phyloP scores from a whole-genome alignment of 2,113 vertebrate species.

The Gallinago media region DNA sequence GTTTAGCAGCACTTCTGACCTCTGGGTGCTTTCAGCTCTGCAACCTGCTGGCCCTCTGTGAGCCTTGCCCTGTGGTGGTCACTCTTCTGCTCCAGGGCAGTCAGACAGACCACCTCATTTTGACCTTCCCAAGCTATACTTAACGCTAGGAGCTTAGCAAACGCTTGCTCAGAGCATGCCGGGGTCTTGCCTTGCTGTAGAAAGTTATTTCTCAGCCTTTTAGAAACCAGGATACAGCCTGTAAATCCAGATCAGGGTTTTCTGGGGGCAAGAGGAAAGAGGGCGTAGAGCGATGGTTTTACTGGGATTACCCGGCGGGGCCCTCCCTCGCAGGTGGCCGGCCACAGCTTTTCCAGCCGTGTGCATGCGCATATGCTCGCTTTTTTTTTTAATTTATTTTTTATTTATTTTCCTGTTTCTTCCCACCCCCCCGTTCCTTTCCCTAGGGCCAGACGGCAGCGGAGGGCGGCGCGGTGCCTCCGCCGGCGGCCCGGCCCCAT shows the following conservation, averaged over 20 bases:
- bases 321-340: fast-evolving
- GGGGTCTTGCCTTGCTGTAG: not conserved
- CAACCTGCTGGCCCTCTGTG: too few relatives aligned
- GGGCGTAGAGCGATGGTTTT: fast-evolving
- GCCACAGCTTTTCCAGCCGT: fast-evolving
- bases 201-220: not conserved
- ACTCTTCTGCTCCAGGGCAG: too few relatives aligned
- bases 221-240: not conserved
- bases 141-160: not conserved
- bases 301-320: fast-evolving
- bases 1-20: not conserved
- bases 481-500: not conserved
- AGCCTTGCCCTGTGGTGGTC: not conserved
- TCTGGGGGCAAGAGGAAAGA: not conserved
- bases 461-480: fast-evolving
- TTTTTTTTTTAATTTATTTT: fast-evolving
- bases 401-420: too few relatives aligned
- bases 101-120: too few relatives aligned
- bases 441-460: fast-evolving
- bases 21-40: not conserved
- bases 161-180: not conserved
- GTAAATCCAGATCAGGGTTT: not conserved
- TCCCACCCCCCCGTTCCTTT: not conserved
- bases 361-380: fast-evolving
- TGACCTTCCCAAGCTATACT: not conserved